phyloP scores from a whole-genome alignment of 2,797 vertebrate species.

The Morus bassanus region DNA sequence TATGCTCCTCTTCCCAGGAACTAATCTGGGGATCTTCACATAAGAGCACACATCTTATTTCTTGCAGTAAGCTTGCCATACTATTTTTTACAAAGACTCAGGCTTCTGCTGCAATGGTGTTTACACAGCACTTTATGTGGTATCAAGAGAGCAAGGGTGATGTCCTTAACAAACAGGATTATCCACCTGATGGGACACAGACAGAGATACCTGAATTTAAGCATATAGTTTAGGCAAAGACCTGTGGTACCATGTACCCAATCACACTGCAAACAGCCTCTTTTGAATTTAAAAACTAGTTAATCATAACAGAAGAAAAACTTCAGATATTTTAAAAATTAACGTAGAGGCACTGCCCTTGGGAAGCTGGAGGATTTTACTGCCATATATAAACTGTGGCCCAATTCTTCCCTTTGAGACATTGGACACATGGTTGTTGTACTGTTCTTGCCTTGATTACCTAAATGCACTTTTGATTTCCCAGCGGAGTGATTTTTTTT shows the following conservation, averaged over 20 bases:
- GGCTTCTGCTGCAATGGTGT: neutral
- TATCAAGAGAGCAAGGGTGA: conserved; percentile 19
- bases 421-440: neutral
- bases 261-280: neutral
- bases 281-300: neutral
- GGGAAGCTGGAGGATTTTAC: neutral
- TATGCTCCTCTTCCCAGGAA: neutral
- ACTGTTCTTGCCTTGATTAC: neutral
- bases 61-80: neutral
- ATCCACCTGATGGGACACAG: neutral
- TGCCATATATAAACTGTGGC: neutral
- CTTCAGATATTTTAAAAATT: neutral
- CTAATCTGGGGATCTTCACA: neutral
- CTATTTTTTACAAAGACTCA: neutral
- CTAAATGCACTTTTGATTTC: neutral
- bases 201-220: neutral
- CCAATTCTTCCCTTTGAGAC: neutral
- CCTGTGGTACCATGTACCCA: neutral
- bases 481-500: neutral
- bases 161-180: conserved; percentile 14
- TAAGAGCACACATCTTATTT: neutral
- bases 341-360: neutral
- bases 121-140: neutral
- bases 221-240: neutral
- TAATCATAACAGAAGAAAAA: neutral